Evolutionary conservation across 2,888 invertebrate genomes (phyloP).

Genomic region (Ashinkailepas kermadecensis): DNA sequence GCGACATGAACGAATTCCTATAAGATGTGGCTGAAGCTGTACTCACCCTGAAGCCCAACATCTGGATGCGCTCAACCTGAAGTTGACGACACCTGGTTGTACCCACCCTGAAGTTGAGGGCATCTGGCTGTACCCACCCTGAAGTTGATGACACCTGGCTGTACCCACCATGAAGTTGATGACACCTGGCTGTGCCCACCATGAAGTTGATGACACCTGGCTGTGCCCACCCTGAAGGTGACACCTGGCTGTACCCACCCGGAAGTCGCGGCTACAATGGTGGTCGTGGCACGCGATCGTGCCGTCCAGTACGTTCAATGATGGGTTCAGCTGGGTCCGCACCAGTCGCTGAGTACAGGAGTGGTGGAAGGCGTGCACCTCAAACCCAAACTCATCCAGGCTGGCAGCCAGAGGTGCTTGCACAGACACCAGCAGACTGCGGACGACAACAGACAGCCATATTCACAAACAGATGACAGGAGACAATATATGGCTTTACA

Average conservation of each 20-base stretch:
- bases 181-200: neutral
- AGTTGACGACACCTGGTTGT: too few relatives aligned
- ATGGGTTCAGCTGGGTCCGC: neutral
- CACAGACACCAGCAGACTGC: neutral
- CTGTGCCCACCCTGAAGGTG: neutral
- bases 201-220: neutral
- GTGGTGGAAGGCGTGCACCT: neutral
- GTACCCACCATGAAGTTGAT: neutral
- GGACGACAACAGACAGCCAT: too few relatives aligned
- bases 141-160: neutral
- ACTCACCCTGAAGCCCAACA: too few relatives aligned
- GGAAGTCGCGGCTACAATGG: neutral
- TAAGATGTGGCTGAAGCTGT: too few relatives aligned
- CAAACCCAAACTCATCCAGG: slow-evolving; percentile 20
- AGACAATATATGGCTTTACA: too few relatives aligned
- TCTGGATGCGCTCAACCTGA: too few relatives aligned
- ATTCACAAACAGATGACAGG: too few relatives aligned
- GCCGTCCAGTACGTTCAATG: neutral
- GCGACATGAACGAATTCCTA: too few relatives aligned
- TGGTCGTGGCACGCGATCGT: neutral
- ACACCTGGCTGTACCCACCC: neutral
- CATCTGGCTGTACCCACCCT: neutral
- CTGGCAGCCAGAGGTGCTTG: neutral
- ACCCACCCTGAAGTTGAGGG: too few relatives aligned
- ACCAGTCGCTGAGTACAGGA: neutral